Evolutionary conservation across 2,113 vertebrate genomes (phyloP).

Genomic region (Crotophaga sulcirostris): DNA sequence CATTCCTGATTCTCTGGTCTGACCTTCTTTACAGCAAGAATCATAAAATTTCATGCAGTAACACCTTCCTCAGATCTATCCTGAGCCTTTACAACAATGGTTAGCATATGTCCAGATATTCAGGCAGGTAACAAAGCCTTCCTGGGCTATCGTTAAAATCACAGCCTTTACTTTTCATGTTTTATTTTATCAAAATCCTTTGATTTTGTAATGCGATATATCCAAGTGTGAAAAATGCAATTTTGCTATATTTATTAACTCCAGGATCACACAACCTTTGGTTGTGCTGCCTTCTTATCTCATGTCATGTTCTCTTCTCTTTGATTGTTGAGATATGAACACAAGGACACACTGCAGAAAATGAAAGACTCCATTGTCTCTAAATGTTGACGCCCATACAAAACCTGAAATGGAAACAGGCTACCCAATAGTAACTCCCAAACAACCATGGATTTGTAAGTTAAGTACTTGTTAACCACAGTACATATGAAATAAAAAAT

Average conservation of each 20-base stretch:
- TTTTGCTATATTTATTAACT: background rate
- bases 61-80: background rate
- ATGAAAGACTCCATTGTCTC: background rate
- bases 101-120: background rate
- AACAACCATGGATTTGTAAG: background rate
- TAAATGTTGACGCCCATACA: background rate
- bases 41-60: background rate
- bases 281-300: background rate
- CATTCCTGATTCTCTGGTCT: background rate
- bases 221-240: background rate
- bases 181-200: background rate
- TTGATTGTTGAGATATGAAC: background rate
- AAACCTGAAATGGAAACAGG: background rate
- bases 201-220: background rate
- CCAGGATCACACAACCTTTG: background rate
- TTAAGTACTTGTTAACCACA: background rate
- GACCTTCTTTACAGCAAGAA: background rate
- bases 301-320: background rate
- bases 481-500: background rate
- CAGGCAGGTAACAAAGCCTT: background rate
- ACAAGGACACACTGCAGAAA: background rate
- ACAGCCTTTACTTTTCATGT: background rate
- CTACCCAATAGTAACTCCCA: background rate
- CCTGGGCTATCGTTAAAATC: background rate
- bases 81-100: background rate